Evolutionary conservation across 2,797 vertebrate species (phyloP).

Genomic region (Crenichthys baileyi): DNA sequence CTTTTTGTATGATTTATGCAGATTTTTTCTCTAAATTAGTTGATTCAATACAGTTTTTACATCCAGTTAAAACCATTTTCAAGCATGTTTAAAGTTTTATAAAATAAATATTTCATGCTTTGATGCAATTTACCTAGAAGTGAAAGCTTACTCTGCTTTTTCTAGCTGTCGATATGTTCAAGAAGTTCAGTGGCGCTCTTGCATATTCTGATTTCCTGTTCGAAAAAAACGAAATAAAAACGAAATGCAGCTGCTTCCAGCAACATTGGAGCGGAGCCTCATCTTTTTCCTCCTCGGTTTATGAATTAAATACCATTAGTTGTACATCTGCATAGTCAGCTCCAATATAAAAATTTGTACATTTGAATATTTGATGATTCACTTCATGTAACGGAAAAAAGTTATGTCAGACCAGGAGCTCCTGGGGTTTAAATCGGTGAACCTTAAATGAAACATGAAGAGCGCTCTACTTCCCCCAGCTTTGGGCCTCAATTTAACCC

Average conservation of each 20-base stretch:
- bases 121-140: neutral
- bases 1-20: conserved; percentile 9
- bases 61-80: neutral
- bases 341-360: conserved; percentile 12
- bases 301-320: conserved; percentile 28
- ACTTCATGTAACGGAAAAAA: conserved; percentile 7
- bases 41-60: neutral
- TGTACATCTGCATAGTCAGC: conserved; percentile 13
- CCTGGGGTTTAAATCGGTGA: conserved; percentile 32
- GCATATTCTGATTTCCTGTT: neutral
- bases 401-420: conserved; percentile 27
- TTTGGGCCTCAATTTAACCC: conserved; percentile 33
- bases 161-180: neutral
- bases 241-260: conserved; percentile 1
- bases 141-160: neutral
- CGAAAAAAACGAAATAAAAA: neutral
- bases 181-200: neutral
- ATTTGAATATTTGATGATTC: conserved; percentile 33
- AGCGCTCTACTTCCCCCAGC: conserved; percentile 30
- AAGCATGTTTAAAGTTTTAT: neutral
- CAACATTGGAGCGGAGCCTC: conserved; percentile 4
- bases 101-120: neutral
- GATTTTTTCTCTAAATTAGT: neutral
- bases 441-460: conserved; percentile 60
- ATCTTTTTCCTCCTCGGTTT: neutral